Conservation (phyloP, 1,140 invertebrate genomes). For the Panagrolaimus sp. region DNA sequence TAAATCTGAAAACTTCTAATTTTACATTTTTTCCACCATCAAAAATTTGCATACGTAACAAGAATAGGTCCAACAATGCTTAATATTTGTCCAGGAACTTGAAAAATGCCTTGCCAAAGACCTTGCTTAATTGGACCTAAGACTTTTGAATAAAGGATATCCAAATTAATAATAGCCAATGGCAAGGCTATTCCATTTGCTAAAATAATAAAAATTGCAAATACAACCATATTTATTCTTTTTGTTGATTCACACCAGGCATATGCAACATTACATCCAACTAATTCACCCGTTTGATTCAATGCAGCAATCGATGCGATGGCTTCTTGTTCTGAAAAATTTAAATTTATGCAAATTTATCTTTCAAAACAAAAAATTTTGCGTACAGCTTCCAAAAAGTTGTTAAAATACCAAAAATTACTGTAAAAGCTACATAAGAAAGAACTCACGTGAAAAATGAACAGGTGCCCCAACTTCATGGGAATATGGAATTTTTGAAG, state of each 20-base stretch:
- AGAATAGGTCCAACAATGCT: neutral
- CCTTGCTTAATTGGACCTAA: constrained; percentile 9
- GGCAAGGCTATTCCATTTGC: neutral
- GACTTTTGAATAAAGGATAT: constrained; percentile 2
- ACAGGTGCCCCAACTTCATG: constrained; percentile 8
- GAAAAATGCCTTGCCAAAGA: neutral
- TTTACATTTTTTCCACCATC: too few relatives aligned
- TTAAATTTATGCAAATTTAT: neutral
- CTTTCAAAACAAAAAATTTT: neutral
- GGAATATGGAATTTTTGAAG: neutral
- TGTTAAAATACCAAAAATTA: neutral
- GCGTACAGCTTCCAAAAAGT: too few relatives aligned
- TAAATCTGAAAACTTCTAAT: too few relatives aligned
- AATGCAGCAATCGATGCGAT: neutral
- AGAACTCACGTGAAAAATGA: neutral
- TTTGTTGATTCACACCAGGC: constrained; percentile 7
- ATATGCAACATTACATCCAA: neutral
- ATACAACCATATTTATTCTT: neutral
- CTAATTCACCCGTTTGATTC: neutral
- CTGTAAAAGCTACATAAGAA: too few relatives aligned
- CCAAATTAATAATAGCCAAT: constrained; percentile 2
- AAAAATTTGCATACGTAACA: too few relatives aligned
- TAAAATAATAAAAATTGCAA: neutral
- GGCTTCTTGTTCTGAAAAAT: neutral
- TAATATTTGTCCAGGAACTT: neutral